Conservation (phyloP, 1,140 invertebrate species). For the Hylaeus anthracinus region DNA sequence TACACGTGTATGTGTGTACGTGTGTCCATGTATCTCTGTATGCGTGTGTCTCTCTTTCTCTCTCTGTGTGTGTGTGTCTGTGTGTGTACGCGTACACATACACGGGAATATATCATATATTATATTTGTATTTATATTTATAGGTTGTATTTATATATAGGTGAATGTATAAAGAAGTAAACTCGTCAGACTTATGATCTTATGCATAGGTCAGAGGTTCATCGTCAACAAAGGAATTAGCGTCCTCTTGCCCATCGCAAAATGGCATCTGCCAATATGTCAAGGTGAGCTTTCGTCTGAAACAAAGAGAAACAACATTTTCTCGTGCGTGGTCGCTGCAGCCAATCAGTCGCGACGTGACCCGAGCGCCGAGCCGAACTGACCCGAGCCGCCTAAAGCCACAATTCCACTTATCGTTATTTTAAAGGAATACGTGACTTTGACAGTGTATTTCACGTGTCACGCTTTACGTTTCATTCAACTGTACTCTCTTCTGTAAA, state of each 20-base stretch:
- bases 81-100: conserved; percentile 26
- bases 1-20: conserved; percentile 17
- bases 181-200: conserved; percentile 63
- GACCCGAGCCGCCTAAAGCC: no score
- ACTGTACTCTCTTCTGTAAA: no score
- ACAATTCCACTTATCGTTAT: no score
- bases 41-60: no score
- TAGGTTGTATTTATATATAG: conserved; percentile 38
- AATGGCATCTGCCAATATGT: conserved; percentile 95
- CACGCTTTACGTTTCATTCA: no score
- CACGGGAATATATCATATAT: conserved; percentile 39
- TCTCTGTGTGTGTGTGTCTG: not conserved
- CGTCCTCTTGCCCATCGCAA: conserved; percentile 95
- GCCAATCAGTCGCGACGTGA: no score
- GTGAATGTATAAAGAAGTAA: conserved; percentile 65
- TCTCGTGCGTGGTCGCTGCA: not conserved
- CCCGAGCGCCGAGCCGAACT: no score
- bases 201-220: conserved; percentile 62
- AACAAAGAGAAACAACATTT: conserved; percentile 75
- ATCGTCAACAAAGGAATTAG: conserved; percentile 81
- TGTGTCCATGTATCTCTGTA: no score
- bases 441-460: no score
- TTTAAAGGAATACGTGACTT: no score
- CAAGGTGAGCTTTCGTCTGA: conserved; percentile 96
- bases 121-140: conserved; percentile 32